Percentiles rank a stretch among this genome's conserved stretches.
Conservation (phyloP, 1,140 invertebrate species). For the Eufriesea mexicana region DNA sequence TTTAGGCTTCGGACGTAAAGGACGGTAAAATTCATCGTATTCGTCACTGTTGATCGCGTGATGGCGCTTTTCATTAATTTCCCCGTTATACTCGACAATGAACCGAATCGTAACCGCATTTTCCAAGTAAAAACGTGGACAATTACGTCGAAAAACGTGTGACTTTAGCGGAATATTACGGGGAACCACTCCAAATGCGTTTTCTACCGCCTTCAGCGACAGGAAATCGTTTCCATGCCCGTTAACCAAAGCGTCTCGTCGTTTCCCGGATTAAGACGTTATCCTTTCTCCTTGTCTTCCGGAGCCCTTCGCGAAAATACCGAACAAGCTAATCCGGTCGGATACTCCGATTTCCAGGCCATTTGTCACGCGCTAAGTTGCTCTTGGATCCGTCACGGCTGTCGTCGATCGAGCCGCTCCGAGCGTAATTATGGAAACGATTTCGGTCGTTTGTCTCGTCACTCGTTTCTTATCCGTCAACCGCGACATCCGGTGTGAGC, state of each 20-base stretch:
- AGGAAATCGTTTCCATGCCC: conserved; percentile 2
- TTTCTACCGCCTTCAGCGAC: neutral
- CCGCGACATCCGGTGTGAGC: too few relatives aligned
- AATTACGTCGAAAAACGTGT: neutral
- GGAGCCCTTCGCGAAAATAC: neutral
- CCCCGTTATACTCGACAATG: neutral
- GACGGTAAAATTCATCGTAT: too few relatives aligned
- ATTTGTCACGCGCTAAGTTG: too few relatives aligned
- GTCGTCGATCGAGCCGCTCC: too few relatives aligned
- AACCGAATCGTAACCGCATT: neutral
- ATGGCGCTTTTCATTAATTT: neutral
- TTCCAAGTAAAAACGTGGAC: neutral
- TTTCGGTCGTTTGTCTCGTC: neutral
- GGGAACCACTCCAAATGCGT: neutral
- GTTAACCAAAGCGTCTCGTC: neutral
- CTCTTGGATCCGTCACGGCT: too few relatives aligned
- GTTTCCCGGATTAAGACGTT: neutral
- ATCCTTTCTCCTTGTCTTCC: conserved; percentile 37
- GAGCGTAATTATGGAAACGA: too few relatives aligned
- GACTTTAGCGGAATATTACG: neutral
- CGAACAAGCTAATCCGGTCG: conserved; percentile 9
- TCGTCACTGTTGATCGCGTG: too few relatives aligned
- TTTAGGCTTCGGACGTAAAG: too few relatives aligned
- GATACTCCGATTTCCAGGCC: too few relatives aligned
- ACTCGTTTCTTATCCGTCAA: neutral